A percentile compares a stretch with the other conserved stretches of the same genome.
Conservation (phyloP, 2,797 vertebrate genomes). For the Cirrhinus molitorella region DNA sequence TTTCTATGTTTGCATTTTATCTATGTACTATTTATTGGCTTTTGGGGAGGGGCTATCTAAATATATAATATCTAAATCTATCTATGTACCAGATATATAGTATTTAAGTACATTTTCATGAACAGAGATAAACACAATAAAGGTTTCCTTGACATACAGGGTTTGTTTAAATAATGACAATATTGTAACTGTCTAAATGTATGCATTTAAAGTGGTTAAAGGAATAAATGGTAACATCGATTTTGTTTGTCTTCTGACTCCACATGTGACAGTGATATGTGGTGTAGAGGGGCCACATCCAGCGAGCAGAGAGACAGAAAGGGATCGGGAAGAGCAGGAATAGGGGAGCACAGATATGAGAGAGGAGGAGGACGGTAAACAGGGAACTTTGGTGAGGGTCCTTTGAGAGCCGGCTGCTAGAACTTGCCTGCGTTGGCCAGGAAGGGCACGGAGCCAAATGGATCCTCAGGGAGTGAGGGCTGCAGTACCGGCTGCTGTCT, state of each 20-base stretch:
- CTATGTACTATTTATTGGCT: background rate
- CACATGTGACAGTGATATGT: slow-evolving; percentile 44
- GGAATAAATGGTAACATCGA: slow-evolving; percentile 8
- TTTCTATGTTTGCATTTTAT: slow-evolving; percentile 24
- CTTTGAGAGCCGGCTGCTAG: slow-evolving; percentile 75
- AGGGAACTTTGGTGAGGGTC: slow-evolving; percentile 68
- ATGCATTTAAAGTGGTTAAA: slow-evolving; percentile 17
- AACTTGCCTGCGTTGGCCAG: slow-evolving; percentile 98
- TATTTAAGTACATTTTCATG: background rate
- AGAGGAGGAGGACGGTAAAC: slow-evolving; percentile 19
- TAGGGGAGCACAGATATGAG: slow-evolving; percentile 33
- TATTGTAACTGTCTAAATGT: slow-evolving; percentile 15
- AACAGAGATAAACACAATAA: background rate
- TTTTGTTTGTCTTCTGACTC: slow-evolving; percentile 34
- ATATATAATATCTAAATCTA: slow-evolving; percentile 18
- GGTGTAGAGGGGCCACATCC: slow-evolving; percentile 44
- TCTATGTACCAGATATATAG: slow-evolving; percentile 5
- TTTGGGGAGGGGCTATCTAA: background rate
- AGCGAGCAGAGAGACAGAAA: slow-evolving; percentile 52
- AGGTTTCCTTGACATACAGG: slow-evolving; percentile 9
- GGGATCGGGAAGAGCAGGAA: slow-evolving; percentile 54
- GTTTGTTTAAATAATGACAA: slow-evolving; percentile 17
- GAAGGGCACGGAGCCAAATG: slow-evolving; percentile 95
- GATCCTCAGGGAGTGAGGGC: slow-evolving; percentile 86
- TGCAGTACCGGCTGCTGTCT: slow-evolving; percentile 75